Evolutionary conservation across 2,888 invertebrate genomes (phyloP).

Genomic region (Phengaris arion): DNA sequence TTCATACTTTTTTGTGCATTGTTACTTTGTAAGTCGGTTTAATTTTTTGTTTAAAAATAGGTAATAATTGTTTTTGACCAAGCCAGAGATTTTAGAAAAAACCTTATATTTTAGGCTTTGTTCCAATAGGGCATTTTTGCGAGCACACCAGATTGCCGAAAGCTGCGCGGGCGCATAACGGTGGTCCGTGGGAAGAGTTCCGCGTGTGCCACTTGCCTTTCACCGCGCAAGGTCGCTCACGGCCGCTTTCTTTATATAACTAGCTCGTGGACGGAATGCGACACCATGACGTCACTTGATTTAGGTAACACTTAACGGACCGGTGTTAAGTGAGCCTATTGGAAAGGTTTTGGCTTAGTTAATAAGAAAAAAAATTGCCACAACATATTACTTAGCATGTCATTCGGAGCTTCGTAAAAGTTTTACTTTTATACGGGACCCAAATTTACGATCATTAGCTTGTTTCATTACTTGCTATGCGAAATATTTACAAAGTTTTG

Average conservation of each 20-base stretch:
- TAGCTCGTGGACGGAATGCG: slow-evolving; percentile 62
- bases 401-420: not conserved
- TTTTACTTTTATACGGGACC: not conserved
- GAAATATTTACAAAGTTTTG: not conserved
- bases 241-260: slow-evolving; percentile 78
- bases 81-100: no score
- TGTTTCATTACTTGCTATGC: not conserved
- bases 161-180: slow-evolving; percentile 58
- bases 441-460: not conserved
- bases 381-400: no score
- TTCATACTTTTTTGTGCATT: no score
- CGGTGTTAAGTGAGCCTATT: slow-evolving; percentile 7
- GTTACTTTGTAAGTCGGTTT: no score
- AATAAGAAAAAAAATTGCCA: no score
- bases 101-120: slow-evolving; percentile 43
- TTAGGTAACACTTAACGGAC: slow-evolving; percentile 42
- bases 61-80: no score
- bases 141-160: slow-evolving; percentile 63
- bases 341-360: not conserved
- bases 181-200: slow-evolving; percentile 73
- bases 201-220: slow-evolving; percentile 77
- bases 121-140: slow-evolving; percentile 56
- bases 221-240: slow-evolving; percentile 75
- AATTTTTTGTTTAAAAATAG: no score
- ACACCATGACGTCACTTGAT: slow-evolving; percentile 76